These are phyloP conservation scores for Mantis religiosa DNA, from an alignment of 2,888 invertebrate genomes.

Conservation along the genomic window DNA sequence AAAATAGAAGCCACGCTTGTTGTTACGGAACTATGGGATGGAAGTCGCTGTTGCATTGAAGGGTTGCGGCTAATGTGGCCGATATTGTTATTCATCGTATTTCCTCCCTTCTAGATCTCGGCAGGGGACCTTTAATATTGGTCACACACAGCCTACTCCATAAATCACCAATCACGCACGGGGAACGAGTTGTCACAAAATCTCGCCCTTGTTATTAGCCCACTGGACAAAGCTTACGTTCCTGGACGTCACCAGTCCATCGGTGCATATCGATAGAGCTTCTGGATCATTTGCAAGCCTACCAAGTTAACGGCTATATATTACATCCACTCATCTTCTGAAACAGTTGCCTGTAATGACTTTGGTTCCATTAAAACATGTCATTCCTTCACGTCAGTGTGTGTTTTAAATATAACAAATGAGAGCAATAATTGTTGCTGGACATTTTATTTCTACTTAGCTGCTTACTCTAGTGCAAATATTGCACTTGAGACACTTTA, in stretches of 20 bases:
- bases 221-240: background rate
- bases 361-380: too few relatives aligned
- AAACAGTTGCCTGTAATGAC: too few relatives aligned
- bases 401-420: too few relatives aligned
- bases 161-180: background rate
- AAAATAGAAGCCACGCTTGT: too few relatives aligned
- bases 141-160: background rate
- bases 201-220: background rate
- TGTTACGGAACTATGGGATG: background rate
- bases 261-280: background rate
- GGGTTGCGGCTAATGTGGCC: background rate
- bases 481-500: too few relatives aligned
- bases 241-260: background rate
- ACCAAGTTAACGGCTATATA: background rate
- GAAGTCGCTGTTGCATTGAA: background rate
- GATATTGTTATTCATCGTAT: constrained; percentile 15
- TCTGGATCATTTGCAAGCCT: background rate
- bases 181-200: background rate
- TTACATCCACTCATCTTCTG: too few relatives aligned
- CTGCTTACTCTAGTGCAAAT: too few relatives aligned
- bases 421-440: too few relatives aligned
- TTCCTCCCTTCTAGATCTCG: background rate
- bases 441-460: too few relatives aligned
- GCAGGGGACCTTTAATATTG: background rate
- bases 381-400: too few relatives aligned